Evolutionary conservation across 1,140 invertebrate genomes (phyloP), one percentile per base, ranked within the genome.

Genomic region (Parasteatoda tepidariorum): DNA sequence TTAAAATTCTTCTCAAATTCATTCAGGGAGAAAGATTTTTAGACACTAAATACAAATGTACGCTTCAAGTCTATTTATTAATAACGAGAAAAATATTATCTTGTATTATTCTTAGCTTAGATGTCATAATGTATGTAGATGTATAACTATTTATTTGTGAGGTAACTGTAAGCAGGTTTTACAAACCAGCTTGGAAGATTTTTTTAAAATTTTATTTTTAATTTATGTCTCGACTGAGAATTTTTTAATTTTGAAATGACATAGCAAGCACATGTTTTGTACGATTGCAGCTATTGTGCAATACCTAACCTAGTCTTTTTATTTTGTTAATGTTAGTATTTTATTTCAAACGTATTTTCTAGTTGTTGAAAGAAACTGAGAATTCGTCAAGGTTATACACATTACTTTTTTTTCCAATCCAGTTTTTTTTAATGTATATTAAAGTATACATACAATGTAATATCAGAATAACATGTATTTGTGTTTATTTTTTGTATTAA

Each of bases 101-200:
- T 83, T 83, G 81, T 83, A 83, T 73, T 74, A 83, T 83, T 83
- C 81, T 66, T 83, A 83, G 81, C 81, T 64, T 83, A 83, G 81
- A 74, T 83, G 70, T 73, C 81, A 83, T 48, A 57, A 74, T 83
- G 81, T 83, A 74, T 73, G 81, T 83, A 83, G 81, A 66, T 83
- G 81, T 83, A 70, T 83, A 55, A 68, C 74, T 83, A 83, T 83
- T 83, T 83, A 83, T 83, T 68, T 83, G 68, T 83, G 68, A 64
- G 57, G 67, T 82, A 82, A 74, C 30, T 83, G 81, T 74, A 64
- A 57, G 81, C 68, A 67, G 81, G 70, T 83, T 73, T 83, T 83
- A 38, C 41, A 76, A 83, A 41, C 78, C 78, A 31, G 31, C 61
- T 64, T 66, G 28, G 24, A 54, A 48, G n/a, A n/a, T n/a, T n/a